These are phyloP conservation scores for Naja naja DNA, from an alignment of 2,113 vertebrate species.

Conservation along the genomic window DNA sequence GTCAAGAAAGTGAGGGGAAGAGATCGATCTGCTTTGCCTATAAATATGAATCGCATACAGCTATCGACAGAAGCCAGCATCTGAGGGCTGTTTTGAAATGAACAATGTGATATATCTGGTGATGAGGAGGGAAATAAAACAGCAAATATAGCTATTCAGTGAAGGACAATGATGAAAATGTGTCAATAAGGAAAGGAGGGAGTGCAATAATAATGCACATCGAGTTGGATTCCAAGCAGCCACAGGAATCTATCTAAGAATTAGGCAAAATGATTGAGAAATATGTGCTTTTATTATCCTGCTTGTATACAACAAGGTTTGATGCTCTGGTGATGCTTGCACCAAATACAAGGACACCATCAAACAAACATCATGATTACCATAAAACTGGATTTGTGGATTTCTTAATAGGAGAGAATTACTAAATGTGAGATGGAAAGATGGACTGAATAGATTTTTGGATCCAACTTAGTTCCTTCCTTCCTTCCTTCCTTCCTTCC, in stretches of 20 bases:
- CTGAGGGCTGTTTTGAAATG: slow-evolving; percentile 12
- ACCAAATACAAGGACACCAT: background rate
- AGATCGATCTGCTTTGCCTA: slow-evolving; percentile 4
- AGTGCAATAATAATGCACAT: background rate
- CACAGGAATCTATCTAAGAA: background rate
- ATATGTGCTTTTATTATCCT: background rate
- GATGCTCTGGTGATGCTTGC: background rate
- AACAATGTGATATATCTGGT: background rate
- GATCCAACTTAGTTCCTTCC: background rate
- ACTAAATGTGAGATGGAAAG: background rate
- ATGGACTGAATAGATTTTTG: background rate
- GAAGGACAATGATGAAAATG: background rate
- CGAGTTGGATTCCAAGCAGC: background rate
- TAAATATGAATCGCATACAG: slow-evolving; percentile 31
- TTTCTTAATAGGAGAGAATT: background rate
- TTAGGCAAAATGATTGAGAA: background rate
- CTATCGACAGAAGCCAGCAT: background rate
- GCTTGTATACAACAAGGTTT: background rate
- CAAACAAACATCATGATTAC: background rate
- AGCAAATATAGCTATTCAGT: background rate
- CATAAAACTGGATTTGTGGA: background rate
- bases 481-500: too few relatives aligned
- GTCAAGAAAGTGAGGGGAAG: background rate
- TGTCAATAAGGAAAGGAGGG: background rate
- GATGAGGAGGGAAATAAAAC: background rate